These are phyloP conservation scores for Mormoops blainvillei DNA, from an alignment of 2,113 vertebrate genomes.

Conservation along the genomic window DNA sequence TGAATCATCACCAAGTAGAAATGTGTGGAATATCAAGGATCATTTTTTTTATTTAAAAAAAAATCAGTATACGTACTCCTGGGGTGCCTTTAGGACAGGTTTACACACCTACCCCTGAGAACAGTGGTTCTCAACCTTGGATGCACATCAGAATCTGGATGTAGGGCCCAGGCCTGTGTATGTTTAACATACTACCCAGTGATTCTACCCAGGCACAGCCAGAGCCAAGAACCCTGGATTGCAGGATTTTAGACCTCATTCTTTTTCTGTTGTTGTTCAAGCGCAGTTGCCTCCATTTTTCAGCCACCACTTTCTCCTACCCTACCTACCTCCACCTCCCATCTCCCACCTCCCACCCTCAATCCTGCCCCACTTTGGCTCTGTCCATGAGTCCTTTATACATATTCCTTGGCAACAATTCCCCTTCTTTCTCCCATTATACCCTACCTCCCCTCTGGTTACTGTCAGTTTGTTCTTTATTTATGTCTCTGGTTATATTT, in stretches of 20 bases:
- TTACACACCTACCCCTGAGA: not conserved
- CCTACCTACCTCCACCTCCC: no score
- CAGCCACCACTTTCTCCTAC: no score
- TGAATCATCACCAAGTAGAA: not conserved
- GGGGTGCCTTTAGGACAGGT: not conserved
- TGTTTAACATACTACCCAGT: not conserved
- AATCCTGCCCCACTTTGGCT: no score
- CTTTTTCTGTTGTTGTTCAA: no score
- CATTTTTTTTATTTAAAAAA: not conserved
- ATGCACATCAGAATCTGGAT: not conserved
- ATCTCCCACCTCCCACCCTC: no score
- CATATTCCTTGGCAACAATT: no score
- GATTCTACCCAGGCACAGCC: not conserved
- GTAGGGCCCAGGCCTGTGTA: fast-evolving
- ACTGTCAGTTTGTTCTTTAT: no score
- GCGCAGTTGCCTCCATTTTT: no score
- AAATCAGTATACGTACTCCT: not conserved
- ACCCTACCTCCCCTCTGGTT: no score
- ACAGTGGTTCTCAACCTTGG: not conserved
- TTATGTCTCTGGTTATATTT: no score
- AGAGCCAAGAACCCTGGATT: not conserved
- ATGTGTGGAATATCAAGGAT: not conserved
- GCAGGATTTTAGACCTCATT: not conserved
- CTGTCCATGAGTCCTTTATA: no score
- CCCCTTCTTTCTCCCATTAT: no score